Base-by-base conservation (phyloP, 2,888 invertebrate species). In the Junonia oenone region DNA sequence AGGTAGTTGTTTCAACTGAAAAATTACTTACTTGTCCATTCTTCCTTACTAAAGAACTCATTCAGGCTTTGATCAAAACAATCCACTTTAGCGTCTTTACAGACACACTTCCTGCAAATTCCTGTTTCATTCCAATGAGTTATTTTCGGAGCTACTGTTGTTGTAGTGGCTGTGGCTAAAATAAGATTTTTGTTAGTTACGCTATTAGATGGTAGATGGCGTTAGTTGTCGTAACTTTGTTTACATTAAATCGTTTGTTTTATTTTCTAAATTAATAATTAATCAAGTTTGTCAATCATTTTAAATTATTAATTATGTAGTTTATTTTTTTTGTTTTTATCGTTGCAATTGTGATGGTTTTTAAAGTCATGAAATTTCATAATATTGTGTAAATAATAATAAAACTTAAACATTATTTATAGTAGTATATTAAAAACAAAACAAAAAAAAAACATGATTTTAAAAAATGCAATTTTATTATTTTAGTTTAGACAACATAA, bases 11-110 rank as follows among this genome's bases (percentile, higher is more conserved):
- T n/a, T n/a, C n/a, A n/a, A n/a, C n/a, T n/a, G n/a, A n/a, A n/a
- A n/a, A n/a, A n/a, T n/a, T n/a, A n/a, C n/a, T n/a, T 54, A 91
- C 83, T 80, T 5, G 81, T 70, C 94, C 93, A 94, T 55, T 93
- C 91, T 0, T 86, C 79, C 14, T 81, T 76, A 1, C 78, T 84
- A 63, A 94, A 92, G 71, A 91, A 91, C 0, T 72, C 71, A 0
- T 75, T 74, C 5, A 94, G 69, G 8, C 79, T 82, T 59, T 79
- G 83, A 9, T 88, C 83, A 6, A 85, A 86, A 59, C 94, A 94
- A 65, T 94, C 85, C 2, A 94, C 83, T 14, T 82, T 79, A 1
- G 77, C 76, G 8, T 82, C 72, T 46, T 84, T 77, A 59, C 93
- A 93, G 0, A 66, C 68, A 63, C 93, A 93, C 51, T 83, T 81